These are phyloP conservation scores for Mythimna lalbum DNA, from an alignment of 2,888 invertebrate genomes.

Conservation along the genomic window DNA sequence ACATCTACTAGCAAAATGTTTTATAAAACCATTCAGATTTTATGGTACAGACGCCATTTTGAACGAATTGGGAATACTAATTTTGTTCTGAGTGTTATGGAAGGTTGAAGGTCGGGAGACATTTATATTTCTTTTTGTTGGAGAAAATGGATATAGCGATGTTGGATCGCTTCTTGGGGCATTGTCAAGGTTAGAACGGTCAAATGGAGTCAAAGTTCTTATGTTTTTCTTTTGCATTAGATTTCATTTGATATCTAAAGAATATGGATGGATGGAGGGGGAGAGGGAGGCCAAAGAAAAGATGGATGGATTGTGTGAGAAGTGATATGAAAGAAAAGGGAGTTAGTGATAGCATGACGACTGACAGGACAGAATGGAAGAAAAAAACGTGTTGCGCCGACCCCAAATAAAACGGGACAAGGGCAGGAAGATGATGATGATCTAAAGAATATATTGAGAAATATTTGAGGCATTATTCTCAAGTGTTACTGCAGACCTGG, in stretches of 20 bases:
- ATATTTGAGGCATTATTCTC: too few relatives aligned
- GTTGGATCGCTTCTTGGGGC: neutral
- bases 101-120: slow-evolving; percentile 44
- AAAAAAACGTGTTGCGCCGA: too few relatives aligned
- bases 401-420: too few relatives aligned
- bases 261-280: too few relatives aligned
- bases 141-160: slow-evolving; percentile 2
- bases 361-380: too few relatives aligned
- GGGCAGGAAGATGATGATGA: too few relatives aligned
- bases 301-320: too few relatives aligned
- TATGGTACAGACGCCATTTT: slow-evolving; percentile 42
- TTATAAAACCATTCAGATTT: slow-evolving; percentile 58
- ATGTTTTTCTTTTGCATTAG: neutral
- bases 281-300: too few relatives aligned
- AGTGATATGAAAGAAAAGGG: too few relatives aligned
- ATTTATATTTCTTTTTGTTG: slow-evolving; percentile 35
- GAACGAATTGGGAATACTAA: slow-evolving; percentile 57
- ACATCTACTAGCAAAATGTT: slow-evolving; percentile 52
- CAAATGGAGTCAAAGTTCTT: slow-evolving; percentile 8
- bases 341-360: too few relatives aligned
- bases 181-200: neutral
- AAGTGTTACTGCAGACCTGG: too few relatives aligned
- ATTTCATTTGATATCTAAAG: neutral
- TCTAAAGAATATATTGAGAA: too few relatives aligned
- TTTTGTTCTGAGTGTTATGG: slow-evolving; percentile 38